Evolutionary conservation across 2,797 vertebrate species (phyloP).

Genomic region (Halcyon badia): DNA sequence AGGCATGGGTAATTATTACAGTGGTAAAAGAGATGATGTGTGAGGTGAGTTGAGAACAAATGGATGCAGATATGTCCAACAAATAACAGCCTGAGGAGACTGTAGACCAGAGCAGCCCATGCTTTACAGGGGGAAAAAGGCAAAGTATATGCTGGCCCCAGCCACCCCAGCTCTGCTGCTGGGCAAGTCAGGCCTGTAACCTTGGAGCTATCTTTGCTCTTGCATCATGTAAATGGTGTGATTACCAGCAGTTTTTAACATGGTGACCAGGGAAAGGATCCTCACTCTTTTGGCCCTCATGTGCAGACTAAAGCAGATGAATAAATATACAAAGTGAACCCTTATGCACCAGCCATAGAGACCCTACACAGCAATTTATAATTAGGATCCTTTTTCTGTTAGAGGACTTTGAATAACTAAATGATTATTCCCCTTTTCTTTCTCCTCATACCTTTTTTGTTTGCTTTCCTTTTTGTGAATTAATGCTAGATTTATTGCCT

Average conservation of each 20-base stretch:
- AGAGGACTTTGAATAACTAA: neutral
- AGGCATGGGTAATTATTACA: neutral
- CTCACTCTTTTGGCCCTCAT: neutral
- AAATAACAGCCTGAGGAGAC: neutral
- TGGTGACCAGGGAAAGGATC: neutral
- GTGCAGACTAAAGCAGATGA: neutral
- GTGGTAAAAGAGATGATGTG: neutral
- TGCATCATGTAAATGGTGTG: rapidly evolving
- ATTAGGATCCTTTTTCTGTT: neutral
- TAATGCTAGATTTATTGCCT: slow-evolving; percentile 30
- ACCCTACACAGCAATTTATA: neutral
- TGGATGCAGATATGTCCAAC: neutral
- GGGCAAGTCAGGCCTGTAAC: rapidly evolving
- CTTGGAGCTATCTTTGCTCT: neutral
- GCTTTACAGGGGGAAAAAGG: neutral
- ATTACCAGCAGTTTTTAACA: neutral
- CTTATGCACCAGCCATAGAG: neutral
- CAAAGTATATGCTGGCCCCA: neutral
- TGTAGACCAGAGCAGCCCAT: neutral
- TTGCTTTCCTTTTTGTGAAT: slow-evolving; percentile 7
- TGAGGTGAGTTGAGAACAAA: neutral
- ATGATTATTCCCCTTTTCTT: neutral
- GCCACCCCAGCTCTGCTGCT: neutral
- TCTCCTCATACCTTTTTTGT: neutral
- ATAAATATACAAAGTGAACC: neutral